Evolutionary conservation across 2,888 invertebrate species (phyloP), one percentile per base, ranked within the genome.

Genomic region (Papilio protenor): DNA sequence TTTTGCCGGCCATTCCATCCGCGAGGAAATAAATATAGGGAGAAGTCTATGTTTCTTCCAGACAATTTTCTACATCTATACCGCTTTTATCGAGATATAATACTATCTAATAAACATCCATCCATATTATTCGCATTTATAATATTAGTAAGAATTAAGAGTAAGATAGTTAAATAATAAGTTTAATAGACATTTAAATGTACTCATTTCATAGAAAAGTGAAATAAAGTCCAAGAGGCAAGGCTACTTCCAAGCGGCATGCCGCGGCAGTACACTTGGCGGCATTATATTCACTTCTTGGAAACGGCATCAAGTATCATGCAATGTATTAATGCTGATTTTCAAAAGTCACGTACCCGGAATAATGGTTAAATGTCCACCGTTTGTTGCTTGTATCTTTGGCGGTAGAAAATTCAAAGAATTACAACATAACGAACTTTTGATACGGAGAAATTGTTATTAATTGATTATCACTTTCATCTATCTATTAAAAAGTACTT

Each of bases 311-410:
- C 72, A 76, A 85, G 59, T 71, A 84, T 84, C 79, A 10, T 21
- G 23, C 33, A 66, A 69, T 81, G 84, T 85, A 86, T 87, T 84
- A 88, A 87, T 86, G 87, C 82, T 84, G 89, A 89, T 88, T 88
- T 87, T 86, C 86, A 86, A 87, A 83, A 87, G 88, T 89, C 92
- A 92, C 92, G 90, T 92, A 89, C 86, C 84, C 83, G 82, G 84
- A 81, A 80, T 87, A 91, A 91, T 86, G 90, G 90, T 91, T 89
- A 33, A 66, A 40, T 40, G 82, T 33, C 59, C 80, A 79, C 80
- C 75, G 77, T 79, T 79, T 76, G 78, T 83, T 80, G 81, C 79
- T 1, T 73, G 21, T 45, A 21, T 69, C n/a, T 69, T 69, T 69
- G 40, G n/a, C 40, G 66, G 21, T 40, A n/a, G 40, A 27, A 61